Base-by-base conservation (phyloP, 2,113 vertebrate species). In the Sphyrna mokarran region DNA sequence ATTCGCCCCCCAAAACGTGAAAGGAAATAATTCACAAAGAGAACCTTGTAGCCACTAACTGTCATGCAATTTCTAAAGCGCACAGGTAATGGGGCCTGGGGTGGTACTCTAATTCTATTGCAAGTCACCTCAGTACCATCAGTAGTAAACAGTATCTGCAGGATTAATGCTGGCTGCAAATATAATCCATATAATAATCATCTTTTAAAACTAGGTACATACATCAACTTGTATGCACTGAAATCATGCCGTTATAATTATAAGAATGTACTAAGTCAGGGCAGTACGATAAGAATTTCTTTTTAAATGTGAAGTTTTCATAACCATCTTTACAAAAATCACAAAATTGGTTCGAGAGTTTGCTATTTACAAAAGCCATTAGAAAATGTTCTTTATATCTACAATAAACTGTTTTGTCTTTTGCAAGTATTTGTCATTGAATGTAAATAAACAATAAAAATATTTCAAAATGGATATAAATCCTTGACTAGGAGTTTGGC, bases 401-500 rank as follows among this genome's bases (percentile, higher is more conserved):
- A 98, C 97, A 98, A 96, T 97, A 96, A 96, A 96, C 96, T 96
- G 97, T 97, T 97, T 54, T 97, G 96, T 97, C 96, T 97, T 70
- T 96, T 97, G 97, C 97, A 97, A 97, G 97, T 96, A 97, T 76
- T 72, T 97, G 97, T 97, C 97, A 97, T 96, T 0, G 96, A 96
- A 95, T 95, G 68, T 97, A 97, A 97, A 97, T 97, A 98, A 98
- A 97, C 97, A 97, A 97, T 97, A 96, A 97, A 97, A 97, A 96
- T 95, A 70, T 95, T 95, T 95, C 94, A 70, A 72, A 95, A 95
- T 95, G 95, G 72, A 96, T 97, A 97, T 68, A 96, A 97, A 97
- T 96, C 96, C 97, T 98, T 97, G 97, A 98, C 98, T 97, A 98
- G 97, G 97, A 97, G 96, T 98, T 97, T 97, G 97, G 97, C 97